Evolutionary conservation across 2,888 invertebrate genomes (phyloP).

Genomic region (Apantesis nais): DNA sequence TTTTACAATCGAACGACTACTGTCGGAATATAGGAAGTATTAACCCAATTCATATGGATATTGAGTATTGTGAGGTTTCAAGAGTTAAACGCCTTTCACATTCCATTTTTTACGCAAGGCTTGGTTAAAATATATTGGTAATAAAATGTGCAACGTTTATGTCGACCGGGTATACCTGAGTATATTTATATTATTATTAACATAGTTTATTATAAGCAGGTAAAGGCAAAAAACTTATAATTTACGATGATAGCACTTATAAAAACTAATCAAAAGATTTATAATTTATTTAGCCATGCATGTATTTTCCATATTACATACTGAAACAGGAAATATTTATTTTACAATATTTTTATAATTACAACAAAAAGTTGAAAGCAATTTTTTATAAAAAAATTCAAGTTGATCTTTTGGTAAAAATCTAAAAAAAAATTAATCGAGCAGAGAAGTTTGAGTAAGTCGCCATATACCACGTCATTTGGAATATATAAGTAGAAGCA

Average conservation of each 20-base stretch:
- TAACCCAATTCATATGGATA: neutral
- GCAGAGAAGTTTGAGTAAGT: neutral
- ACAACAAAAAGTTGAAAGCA: too few species aligned
- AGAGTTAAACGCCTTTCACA: conserved; percentile 21
- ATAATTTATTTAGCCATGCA: neutral
- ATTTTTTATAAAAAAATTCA: neutral
- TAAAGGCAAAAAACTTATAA: neutral
- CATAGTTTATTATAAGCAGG: neutral
- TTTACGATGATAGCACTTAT: neutral
- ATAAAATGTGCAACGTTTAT: neutral
- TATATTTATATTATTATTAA: neutral
- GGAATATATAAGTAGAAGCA: neutral
- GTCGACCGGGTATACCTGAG: neutral
- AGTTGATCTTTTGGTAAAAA: neutral
- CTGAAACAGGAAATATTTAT: neutral
- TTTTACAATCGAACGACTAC: neutral
- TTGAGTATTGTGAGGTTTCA: conserved; percentile 1
- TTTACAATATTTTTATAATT: neutral
- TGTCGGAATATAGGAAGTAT: neutral
- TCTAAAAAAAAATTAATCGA: neutral
- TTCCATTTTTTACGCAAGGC: conserved; percentile 17
- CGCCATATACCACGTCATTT: neutral
- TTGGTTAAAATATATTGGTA: neutral
- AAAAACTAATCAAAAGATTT: neutral
- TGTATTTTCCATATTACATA: neutral